phyloP scores from a whole-genome alignment of 2,113 vertebrate species.

The Leptodactylus fuscus region DNA sequence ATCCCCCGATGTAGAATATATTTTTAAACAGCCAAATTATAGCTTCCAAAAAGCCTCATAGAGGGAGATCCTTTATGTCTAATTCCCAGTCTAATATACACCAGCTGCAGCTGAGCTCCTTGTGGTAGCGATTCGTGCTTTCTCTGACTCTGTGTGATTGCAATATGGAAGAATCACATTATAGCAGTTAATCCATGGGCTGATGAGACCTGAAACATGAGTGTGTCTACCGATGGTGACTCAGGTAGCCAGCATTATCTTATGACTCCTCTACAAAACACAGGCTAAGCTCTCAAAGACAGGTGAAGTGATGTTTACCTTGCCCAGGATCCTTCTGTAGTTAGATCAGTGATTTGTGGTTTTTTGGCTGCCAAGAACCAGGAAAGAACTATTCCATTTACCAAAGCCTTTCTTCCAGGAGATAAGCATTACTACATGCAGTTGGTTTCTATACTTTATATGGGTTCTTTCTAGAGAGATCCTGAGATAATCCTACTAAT shows the following conservation, averaged over 20 bases:
- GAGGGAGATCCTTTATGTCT: conserved; percentile 48
- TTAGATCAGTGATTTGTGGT: no score
- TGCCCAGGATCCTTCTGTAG: background rate
- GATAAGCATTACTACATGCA: no score
- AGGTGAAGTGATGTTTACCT: background rate
- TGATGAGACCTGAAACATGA: conserved; percentile 47
- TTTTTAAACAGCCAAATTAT: conserved; percentile 72
- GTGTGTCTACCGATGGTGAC: background rate
- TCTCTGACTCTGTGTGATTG: conserved; percentile 68
- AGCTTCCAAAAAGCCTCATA: conserved; percentile 65
- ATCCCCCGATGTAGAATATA: conserved; percentile 68
- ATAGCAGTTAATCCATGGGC: conserved; percentile 63
- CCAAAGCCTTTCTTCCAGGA: no score
- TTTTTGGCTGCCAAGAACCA: no score
- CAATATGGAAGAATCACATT: conserved; percentile 66
- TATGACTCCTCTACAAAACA: background rate
- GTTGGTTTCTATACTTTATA: no score
- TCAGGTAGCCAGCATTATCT: background rate
- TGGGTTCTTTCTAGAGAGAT: no score
- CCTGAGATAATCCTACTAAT: no score
- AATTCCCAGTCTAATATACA: conserved; percentile 63
- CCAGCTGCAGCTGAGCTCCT: conserved; percentile 64
- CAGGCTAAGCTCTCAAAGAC: background rate
- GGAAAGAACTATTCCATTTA: no score
- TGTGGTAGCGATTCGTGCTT: conserved; percentile 65